Evolutionary conservation across 2,113 vertebrate species (phyloP).

Genomic region (Mesoclemmys tuberculata): DNA sequence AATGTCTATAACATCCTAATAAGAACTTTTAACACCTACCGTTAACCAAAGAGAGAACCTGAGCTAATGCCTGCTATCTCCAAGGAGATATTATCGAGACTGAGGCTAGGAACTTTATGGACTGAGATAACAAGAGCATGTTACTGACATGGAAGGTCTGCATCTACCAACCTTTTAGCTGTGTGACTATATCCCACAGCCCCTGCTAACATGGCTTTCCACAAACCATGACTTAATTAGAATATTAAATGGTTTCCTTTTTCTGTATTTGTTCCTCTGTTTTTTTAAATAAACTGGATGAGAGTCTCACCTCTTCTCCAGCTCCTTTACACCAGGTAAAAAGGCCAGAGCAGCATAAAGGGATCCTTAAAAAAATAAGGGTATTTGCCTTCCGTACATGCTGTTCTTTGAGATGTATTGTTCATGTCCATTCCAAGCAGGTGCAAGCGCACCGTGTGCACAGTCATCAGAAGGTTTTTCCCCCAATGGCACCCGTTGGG

Average conservation of each 20-base stretch:
- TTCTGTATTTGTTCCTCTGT: neutral
- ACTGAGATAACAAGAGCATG: neutral
- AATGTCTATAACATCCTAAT: neutral
- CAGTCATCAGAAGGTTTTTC: too few relatives aligned
- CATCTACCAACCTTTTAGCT: neutral
- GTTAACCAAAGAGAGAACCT: neutral
- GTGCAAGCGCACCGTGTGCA: too few relatives aligned
- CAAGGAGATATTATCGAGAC: neutral
- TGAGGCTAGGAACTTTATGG: neutral
- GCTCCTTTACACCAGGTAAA: neutral
- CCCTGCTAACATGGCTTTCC: neutral
- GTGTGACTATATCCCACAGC: neutral
- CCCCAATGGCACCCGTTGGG: too few relatives aligned
- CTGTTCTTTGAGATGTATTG: too few relatives aligned
- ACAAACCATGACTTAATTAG: neutral
- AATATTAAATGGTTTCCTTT: neutral
- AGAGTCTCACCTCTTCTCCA: neutral
- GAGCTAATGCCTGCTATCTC: neutral
- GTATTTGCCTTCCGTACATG: too few relatives aligned
- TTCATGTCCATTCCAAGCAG: too few relatives aligned
- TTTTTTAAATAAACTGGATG: neutral
- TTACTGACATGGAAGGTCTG: neutral
- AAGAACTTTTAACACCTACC: neutral
- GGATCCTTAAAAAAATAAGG: neutral
- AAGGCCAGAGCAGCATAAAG: neutral